These are phyloP conservation scores for Nipponacmea schrenckii DNA, from an alignment of 2,888 invertebrate genomes.

Conservation along the genomic window DNA sequence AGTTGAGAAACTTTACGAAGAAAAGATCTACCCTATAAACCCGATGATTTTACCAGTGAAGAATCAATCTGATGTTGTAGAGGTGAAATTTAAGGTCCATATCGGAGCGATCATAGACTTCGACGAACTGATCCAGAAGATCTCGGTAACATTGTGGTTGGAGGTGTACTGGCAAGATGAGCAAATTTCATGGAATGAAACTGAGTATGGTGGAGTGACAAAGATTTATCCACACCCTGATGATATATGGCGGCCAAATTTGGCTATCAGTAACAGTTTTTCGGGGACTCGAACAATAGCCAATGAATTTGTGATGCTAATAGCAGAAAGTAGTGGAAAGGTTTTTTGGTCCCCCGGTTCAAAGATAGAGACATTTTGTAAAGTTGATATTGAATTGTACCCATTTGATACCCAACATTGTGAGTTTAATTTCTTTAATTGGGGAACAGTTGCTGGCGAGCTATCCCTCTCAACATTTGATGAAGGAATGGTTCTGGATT, in stretches of 20 bases:
- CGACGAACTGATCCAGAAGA: neutral
- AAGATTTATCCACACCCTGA: neutral
- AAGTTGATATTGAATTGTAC: neutral
- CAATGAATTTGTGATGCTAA: neutral
- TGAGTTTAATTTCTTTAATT: neutral
- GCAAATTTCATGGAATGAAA: neutral
- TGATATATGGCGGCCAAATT: neutral
- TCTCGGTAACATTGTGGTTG: neutral
- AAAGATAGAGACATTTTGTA: neutral
- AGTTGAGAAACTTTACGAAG: too few relatives aligned
- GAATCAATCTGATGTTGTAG: neutral
- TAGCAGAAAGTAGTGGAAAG: neutral
- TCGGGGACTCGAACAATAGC: neutral
- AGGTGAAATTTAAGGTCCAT: neutral
- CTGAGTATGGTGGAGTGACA: neutral
- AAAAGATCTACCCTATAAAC: too few relatives aligned
- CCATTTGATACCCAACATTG: neutral
- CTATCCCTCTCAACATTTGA: neutral
- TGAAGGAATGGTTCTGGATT: neutral
- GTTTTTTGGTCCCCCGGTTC: neutral
- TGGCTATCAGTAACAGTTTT: neutral
- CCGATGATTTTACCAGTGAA: neutral
- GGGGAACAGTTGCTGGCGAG: neutral
- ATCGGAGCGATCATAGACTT: neutral
- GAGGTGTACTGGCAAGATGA: neutral